Conservation (phyloP, 2,888 invertebrate genomes). For the Aplocera efformata region DNA sequence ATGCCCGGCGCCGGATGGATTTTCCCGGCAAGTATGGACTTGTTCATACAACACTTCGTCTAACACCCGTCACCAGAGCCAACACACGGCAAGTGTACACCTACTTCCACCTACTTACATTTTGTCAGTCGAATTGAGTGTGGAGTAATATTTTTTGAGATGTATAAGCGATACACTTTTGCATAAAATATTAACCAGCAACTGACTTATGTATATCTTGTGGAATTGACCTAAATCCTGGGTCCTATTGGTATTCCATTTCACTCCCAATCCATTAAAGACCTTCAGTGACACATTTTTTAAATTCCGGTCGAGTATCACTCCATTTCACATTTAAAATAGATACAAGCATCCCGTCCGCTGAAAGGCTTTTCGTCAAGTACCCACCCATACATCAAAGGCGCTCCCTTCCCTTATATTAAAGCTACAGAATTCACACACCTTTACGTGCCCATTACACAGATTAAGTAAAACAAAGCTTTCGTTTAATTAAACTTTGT, state of each 20-base stretch:
- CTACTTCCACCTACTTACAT: no score
- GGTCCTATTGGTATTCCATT: no score
- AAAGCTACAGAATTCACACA: slow-evolving; percentile 26
- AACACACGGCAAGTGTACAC: no score
- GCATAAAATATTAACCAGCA: no score
- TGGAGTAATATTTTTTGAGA: no score
- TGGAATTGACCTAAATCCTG: slow-evolving; percentile 4
- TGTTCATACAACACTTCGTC: no score
- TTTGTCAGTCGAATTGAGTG: no score
- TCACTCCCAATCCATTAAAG: slow-evolving; percentile 9
- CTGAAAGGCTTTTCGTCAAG: slow-evolving; percentile 42
- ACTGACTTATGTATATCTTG: background rate
- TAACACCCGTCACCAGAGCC: no score
- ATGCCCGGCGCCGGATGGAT: no score
- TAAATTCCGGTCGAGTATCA: slow-evolving; percentile 24
- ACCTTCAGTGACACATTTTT: slow-evolving; percentile 30
- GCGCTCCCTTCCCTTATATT: slow-evolving; percentile 34
- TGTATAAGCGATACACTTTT: no score
- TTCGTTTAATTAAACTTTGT: slow-evolving; percentile 36
- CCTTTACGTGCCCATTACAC: slow-evolving; percentile 21
- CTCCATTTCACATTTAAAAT: slow-evolving; percentile 35
- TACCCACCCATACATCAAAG: slow-evolving; percentile 43
- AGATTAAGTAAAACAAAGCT: slow-evolving; percentile 25
- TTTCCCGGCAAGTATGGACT: no score
- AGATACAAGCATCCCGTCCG: slow-evolving; percentile 27